Base-by-base conservation (phyloP, 2,797 vertebrate genomes). In the Pachyuromys duprasi region DNA sequence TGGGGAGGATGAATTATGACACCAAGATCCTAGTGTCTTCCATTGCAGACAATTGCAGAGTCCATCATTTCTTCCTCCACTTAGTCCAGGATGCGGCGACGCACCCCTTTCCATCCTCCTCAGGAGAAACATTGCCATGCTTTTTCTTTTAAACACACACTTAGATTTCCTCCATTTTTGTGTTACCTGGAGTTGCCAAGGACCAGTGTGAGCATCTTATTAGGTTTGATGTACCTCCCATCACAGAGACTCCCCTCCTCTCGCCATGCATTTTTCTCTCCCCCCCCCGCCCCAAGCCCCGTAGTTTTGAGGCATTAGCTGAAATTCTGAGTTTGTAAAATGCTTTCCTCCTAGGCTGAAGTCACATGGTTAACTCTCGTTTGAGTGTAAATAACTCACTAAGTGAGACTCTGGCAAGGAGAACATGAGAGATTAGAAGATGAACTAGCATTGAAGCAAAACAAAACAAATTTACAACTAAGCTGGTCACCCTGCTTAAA, bases 391-490 rank as follows among this genome's bases (percentile, higher is more conserved):
- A 20, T 65, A 95, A 91, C 20, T 65, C 53, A 81, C 15, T 89
- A 86, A 89, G 24, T 28, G 42, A 76, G 67, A 93, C 72, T 65
- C 13, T 87, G 36, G 49, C 60, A 89, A 74, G 69, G 55, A 94
- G 69, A 83, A 88, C 13, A 69, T 80, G 86, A 76, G 49, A 87
- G 72, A 79, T 72, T 72, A 91, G 72, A 93, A 93, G 36, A 90
- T 62, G 86, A 62, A 87, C 11, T 55, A 39, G 33, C 26, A 86
- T 20, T 81, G 55, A 94, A 13, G 49, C 76, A 60, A 94, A 94
- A 93, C 36, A 95, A 89, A 94, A 11, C 49, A 84, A 80, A 75
- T 83, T 86, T 83, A 76, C 33, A 92, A n/a, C 63, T 60, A 72
- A 94, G 63, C 82, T 9, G 83, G 39, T 90, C 74, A 84, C 36